A percentile compares a stretch with the other conserved stretches of the same genome.
Conservation (phyloP, 2,797 vertebrate genomes). For the Gobionotothen gibberifrons region DNA sequence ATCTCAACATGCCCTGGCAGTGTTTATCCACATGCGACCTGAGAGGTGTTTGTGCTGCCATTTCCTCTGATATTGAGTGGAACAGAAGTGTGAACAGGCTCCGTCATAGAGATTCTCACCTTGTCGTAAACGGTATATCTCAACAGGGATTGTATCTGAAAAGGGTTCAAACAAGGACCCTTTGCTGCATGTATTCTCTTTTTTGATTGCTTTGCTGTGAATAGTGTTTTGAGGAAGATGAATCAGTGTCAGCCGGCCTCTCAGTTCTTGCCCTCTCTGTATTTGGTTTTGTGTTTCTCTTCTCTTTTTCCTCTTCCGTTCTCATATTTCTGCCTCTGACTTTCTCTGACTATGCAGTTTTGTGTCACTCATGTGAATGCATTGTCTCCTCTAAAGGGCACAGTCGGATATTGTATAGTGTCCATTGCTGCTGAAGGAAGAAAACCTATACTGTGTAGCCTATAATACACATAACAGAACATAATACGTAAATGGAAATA, state of each 20-base stretch:
- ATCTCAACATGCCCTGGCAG: neutral
- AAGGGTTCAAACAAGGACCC: slow-evolving; percentile 18
- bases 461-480: neutral
- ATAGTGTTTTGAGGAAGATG: slow-evolving; percentile 24
- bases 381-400: slow-evolving; percentile 54
- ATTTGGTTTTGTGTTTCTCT: slow-evolving; percentile 56
- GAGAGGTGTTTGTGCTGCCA: slow-evolving; percentile 21
- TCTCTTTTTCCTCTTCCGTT: slow-evolving; percentile 42
- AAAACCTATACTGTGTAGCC: slow-evolving; percentile 7
- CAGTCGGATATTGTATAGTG: slow-evolving; percentile 34
- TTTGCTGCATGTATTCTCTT: slow-evolving; percentile 12
- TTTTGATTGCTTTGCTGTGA: slow-evolving; percentile 27
- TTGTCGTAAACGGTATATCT: slow-evolving; percentile 8
- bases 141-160: slow-evolving; percentile 7
- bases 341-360: slow-evolving; percentile 66
- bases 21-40: slow-evolving; percentile 26
- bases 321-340: slow-evolving; percentile 59
- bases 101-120: slow-evolving; percentile 22
- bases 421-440: slow-evolving; percentile 30
- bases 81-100: slow-evolving; percentile 23
- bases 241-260: slow-evolving; percentile 28
- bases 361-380: slow-evolving; percentile 45
- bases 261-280: slow-evolving; percentile 14
- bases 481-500: neutral
- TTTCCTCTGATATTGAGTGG: slow-evolving; percentile 29